Evolutionary conservation across 2,888 invertebrate species (phyloP), one percentile per base, ranked within the genome.

Genomic region (Vandiemenella viatica): DNA sequence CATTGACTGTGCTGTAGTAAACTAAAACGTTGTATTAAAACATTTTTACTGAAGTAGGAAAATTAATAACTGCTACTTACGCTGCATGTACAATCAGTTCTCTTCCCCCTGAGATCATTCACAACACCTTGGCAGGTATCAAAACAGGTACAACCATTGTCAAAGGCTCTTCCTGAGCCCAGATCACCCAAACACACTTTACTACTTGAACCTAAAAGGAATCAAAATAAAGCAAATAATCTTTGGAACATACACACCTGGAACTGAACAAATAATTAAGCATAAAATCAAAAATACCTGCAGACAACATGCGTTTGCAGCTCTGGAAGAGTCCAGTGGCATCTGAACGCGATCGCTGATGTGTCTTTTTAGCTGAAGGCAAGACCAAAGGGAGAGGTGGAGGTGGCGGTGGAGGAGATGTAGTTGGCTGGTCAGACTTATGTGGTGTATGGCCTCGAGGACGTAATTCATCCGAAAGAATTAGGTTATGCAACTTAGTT

Each of bases 61-160:
- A n/a, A n/a, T n/a, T n/a, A n/a, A n/a, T n/a, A n/a, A n/a, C n/a
- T n/a, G n/a, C 43, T 43, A 66, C 74, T 73, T 66, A 80, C 80
- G 61, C 77, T 76, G 65, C 86, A 89, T 58, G 76, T 74, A 65
- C 88, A 90, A 58, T 83, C 76, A 58, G 83, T 83, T 63, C 78
- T 76, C 63, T 78, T 76, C 48, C 86, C 86, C 54, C 81, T 75
- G 57, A 87, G 71, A 63, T 83, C 82, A 61, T 84, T 87, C 51
- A 83, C 79, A 55, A 80, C 77, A 51, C 82, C 83, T 63, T 80
- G 77, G 63, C 89, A 87, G 60, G 87, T 86, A 63, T 84, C 80
- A 60, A 89, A 89, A 65, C 92, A 92, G 55, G 81, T 77, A 71
- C 97, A 98, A 54, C 95, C 95, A 66, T 84, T 95, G 70, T 97